Conservation (phyloP, 2,888 invertebrate genomes). For the Loripinus fragilis region DNA sequence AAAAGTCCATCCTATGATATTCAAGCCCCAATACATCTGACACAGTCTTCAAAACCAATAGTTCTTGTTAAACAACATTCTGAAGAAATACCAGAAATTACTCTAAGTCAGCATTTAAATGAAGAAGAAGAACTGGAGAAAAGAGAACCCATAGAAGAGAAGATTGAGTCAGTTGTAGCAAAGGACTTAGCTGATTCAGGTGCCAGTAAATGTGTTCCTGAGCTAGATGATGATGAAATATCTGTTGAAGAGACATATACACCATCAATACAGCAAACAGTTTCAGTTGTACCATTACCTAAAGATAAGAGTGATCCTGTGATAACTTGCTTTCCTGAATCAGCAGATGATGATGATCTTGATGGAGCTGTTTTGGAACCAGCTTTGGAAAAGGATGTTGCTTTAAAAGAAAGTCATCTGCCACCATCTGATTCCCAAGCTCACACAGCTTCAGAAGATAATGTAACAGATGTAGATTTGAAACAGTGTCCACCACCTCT, state of each 20-base stretch:
- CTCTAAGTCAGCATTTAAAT: constrained; percentile 86
- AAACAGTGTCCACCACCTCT: neutral
- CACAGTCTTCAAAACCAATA: constrained; percentile 25
- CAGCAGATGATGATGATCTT: constrained; percentile 72
- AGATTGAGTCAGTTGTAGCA: constrained; percentile 22
- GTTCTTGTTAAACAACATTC: constrained; percentile 69
- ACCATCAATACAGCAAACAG: constrained; percentile 85
- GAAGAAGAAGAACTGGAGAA: constrained; percentile 70
- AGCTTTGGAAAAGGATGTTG: neutral
- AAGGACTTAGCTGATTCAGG: neutral
- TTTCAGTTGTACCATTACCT: neutral
- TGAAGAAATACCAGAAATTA: constrained; percentile 86
- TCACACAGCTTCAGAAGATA: neutral
- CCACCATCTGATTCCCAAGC: neutral
- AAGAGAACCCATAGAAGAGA: constrained; percentile 21
- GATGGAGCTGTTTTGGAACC: constrained; percentile 38
- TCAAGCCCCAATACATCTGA: neutral
- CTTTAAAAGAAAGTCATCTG: neutral
- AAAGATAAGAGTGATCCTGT: constrained; percentile 50
- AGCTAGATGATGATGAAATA: constrained; percentile 57
- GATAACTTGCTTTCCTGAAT: constrained; percentile 78
- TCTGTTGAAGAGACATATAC: constrained; percentile 39
- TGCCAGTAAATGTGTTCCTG: constrained; percentile 56
- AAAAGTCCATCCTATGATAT: neutral
- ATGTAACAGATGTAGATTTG: neutral